Evolutionary conservation across 2,888 invertebrate genomes (phyloP).

Genomic region (Lypha dubia): DNA sequence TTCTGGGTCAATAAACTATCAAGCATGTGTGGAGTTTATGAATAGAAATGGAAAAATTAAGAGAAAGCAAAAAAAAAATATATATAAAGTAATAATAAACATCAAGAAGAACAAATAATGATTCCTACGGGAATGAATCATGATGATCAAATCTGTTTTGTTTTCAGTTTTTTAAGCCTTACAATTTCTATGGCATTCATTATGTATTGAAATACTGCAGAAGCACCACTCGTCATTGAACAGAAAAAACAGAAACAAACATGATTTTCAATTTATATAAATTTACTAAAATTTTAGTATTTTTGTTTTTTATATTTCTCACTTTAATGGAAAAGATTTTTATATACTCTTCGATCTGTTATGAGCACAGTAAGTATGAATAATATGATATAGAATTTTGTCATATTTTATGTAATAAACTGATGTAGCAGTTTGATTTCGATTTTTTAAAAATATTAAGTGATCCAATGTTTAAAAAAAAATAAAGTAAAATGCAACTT

Average conservation of each 20-base stretch:
- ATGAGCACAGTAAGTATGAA: too few species aligned
- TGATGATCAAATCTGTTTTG: conserved; percentile 38
- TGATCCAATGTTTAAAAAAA: too few species aligned
- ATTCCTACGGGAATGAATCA: conserved; percentile 48
- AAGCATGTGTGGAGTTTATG: conserved; percentile 53
- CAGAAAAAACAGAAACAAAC: conserved; percentile 21
- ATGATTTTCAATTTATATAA: conserved; percentile 11
- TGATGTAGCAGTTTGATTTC: too few species aligned
- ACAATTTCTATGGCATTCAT: conserved; percentile 36
- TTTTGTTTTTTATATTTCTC: too few species aligned
- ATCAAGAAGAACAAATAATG: conserved; percentile 52
- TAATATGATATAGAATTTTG: too few species aligned
- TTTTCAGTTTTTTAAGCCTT: conserved; percentile 1
- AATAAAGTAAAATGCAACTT: too few species aligned
- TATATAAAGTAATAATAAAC: conserved; percentile 25
- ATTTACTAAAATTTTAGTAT: background rate
- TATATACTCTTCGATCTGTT: too few species aligned
- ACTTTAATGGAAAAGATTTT: too few species aligned
- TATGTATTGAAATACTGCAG: conserved; percentile 25
- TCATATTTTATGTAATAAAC: too few species aligned
- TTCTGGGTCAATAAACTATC: conserved; percentile 71
- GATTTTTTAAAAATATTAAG: too few species aligned
- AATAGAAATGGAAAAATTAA: conserved; percentile 35
- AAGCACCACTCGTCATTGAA: conserved; percentile 29
- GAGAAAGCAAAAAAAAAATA: conserved; percentile 18